phyloP scores from a whole-genome alignment of 2,888 invertebrate species.

The Caenorhabditis doughertyi region DNA sequence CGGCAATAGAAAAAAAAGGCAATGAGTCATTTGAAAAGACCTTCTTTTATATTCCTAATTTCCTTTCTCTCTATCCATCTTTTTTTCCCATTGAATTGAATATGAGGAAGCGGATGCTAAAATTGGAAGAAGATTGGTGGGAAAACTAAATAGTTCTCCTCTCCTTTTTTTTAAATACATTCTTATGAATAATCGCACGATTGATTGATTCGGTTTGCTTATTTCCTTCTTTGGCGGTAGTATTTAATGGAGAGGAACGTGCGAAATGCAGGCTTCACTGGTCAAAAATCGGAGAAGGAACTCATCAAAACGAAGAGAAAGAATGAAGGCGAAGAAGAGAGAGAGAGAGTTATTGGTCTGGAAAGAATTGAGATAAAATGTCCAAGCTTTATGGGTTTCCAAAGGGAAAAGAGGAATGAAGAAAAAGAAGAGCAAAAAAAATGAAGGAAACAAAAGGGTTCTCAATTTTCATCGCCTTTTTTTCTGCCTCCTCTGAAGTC shows the following conservation, averaged over 20 bases:
- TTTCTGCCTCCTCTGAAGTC: constrained; percentile 6
- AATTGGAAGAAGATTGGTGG: neutral
- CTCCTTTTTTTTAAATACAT: neutral
- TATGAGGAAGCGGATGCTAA: constrained; percentile 7
- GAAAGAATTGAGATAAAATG: constrained; percentile 32
- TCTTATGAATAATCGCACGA: constrained; percentile 10
- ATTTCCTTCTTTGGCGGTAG: constrained; percentile 24
- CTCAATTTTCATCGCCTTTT: constrained; percentile 37
- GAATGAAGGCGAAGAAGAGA: neutral
- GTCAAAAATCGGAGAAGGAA: constrained; percentile 35
- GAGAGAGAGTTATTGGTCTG: constrained; percentile 34
- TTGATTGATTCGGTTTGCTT: constrained; percentile 25
- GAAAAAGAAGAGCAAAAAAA: neutral
- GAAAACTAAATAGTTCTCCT: constrained; percentile 15
- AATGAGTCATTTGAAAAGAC: constrained; percentile 39
- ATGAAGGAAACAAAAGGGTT: constrained; percentile 20
- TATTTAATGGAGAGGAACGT: constrained; percentile 27
- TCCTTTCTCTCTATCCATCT: neutral
- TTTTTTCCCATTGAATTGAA: constrained; percentile 1
- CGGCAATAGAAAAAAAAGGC: neutral
- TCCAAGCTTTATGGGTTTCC: constrained; percentile 37
- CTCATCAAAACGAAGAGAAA: constrained; percentile 24
- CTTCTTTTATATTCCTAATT: constrained; percentile 10
- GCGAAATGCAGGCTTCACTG: constrained; percentile 17
- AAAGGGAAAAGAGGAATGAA: neutral